Evolutionary conservation across 2,888 invertebrate species (phyloP).

Genomic region (Dioctria rufipes): DNA sequence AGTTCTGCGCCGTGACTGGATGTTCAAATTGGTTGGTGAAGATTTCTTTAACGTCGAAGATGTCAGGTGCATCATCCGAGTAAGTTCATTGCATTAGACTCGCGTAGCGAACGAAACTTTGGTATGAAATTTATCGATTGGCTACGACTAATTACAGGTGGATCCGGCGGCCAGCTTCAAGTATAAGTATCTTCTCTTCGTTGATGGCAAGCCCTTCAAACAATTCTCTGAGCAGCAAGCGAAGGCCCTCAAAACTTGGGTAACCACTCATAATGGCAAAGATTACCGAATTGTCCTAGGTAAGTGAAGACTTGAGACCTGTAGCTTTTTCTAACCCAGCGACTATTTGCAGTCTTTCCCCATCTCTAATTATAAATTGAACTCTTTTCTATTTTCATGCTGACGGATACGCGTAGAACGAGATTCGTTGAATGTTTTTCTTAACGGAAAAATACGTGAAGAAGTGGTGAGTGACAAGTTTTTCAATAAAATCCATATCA

Average conservation of each 20-base stretch:
- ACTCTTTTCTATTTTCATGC: conserved; percentile 32
- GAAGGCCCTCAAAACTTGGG: conserved; percentile 84
- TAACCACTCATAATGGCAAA: conserved; percentile 72
- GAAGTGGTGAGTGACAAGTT: conserved; percentile 64
- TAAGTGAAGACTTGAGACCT: conserved; percentile 41
- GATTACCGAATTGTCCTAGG: conserved; percentile 79
- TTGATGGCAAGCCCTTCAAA: conserved; percentile 85
- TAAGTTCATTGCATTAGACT: conserved; percentile 50
- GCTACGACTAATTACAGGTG: conserved; percentile 68
- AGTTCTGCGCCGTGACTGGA: conserved; percentile 85
- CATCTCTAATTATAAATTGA: not conserved
- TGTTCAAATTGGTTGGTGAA: conserved; percentile 92
- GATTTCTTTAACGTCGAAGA: conserved; percentile 83
- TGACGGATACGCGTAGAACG: conserved; percentile 73
- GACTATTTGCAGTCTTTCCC: not conserved
- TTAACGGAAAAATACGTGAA: conserved; percentile 68
- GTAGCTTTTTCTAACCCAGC: not conserved
- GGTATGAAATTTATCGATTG: not conserved
- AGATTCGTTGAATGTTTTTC: conserved; percentile 68
- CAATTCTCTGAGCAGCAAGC: conserved; percentile 87
- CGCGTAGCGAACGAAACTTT: not conserved
- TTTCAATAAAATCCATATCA: not conserved
- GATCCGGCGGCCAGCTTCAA: conserved; percentile 81
- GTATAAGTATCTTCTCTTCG: conserved; percentile 85
- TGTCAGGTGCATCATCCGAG: conserved; percentile 69